Conservation (phyloP, 2,797 vertebrate genomes). For the Cetoscarus ocellatus region DNA sequence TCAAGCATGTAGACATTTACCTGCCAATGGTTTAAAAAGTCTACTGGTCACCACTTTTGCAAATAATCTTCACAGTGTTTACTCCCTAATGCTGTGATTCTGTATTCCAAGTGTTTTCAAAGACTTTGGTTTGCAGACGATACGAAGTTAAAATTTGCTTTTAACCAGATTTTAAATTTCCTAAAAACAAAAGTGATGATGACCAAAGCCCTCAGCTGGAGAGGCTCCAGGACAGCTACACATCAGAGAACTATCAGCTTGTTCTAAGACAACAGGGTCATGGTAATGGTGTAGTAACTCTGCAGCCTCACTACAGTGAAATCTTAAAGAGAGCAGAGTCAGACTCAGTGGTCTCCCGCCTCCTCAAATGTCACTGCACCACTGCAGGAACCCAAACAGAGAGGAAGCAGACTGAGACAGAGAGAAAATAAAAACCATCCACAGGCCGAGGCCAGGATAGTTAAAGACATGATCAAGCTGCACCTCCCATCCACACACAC, state of each 20-base stretch:
- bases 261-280: conserved; percentile 1
- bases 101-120: too few species aligned
- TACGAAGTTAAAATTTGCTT: too few species aligned
- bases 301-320: conserved; percentile 4
- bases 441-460: conserved; percentile 12
- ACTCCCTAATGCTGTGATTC: too few species aligned
- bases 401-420: conserved; percentile 13
- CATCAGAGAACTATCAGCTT: background rate
- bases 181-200: too few species aligned
- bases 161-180: too few species aligned
- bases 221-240: background rate
- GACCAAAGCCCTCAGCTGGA: background rate
- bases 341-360: conserved; percentile 4
- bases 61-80: too few species aligned
- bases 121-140: too few species aligned
- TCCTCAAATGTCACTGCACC: conserved; percentile 35
- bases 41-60: too few species aligned
- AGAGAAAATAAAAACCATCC: conserved; percentile 32
- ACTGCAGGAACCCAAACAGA: conserved; percentile 38
- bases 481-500: conserved; percentile 1
- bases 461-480: conserved; percentile 8
- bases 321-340: conserved; percentile 21
- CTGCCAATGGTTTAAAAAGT: too few species aligned
- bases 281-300: background rate
- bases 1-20: too few species aligned